Percentiles rank a stretch among this genome's conserved stretches.
Conservation (phyloP, 1,140 invertebrate genomes). For the Drosophila subpulchrella region DNA sequence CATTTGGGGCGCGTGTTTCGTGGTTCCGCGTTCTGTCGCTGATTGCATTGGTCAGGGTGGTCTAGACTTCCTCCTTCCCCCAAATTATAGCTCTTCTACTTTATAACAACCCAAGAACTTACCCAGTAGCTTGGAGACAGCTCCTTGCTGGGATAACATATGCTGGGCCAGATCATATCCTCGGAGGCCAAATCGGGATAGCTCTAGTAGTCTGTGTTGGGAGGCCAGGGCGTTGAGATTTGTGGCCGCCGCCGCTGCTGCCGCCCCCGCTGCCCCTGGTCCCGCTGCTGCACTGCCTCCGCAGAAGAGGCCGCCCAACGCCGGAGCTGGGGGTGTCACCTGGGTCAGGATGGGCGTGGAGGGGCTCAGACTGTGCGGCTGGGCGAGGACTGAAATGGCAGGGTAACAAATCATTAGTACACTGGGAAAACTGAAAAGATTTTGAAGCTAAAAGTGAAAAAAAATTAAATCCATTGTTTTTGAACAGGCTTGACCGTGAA, state of each 20-base stretch:
- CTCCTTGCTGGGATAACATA: conserved; percentile 94
- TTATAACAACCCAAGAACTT: conserved; percentile 82
- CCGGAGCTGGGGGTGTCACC: conserved; percentile 84
- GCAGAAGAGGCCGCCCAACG: conserved; percentile 66
- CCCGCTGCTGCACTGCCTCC: conserved; percentile 78
- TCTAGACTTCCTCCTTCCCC: conserved; percentile 3
- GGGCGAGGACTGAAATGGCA: conserved; percentile 57
- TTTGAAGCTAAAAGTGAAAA: background rate
- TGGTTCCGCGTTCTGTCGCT: conserved; percentile 67
- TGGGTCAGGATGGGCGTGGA: conserved; percentile 84
- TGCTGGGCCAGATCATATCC: conserved; percentile 96
- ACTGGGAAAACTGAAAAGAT: background rate
- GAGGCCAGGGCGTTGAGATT: conserved; percentile 89
- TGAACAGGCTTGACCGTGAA: no score
- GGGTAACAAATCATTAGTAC: conserved; percentile 6
- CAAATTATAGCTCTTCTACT: no score
- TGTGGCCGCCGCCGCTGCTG: conserved; percentile 84
- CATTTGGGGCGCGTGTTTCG: conserved; percentile 77
- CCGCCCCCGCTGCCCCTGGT: conserved; percentile 80
- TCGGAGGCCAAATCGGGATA: conserved; percentile 92
- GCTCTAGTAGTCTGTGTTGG: conserved; percentile 91
- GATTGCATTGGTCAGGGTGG: conserved; percentile 68
- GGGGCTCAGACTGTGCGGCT: conserved; percentile 57
- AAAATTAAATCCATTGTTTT: no score
- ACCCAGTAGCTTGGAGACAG: conserved; percentile 95